Base-by-base conservation (phyloP, 1,140 invertebrate genomes). In the Bicyclus anynana region DNA sequence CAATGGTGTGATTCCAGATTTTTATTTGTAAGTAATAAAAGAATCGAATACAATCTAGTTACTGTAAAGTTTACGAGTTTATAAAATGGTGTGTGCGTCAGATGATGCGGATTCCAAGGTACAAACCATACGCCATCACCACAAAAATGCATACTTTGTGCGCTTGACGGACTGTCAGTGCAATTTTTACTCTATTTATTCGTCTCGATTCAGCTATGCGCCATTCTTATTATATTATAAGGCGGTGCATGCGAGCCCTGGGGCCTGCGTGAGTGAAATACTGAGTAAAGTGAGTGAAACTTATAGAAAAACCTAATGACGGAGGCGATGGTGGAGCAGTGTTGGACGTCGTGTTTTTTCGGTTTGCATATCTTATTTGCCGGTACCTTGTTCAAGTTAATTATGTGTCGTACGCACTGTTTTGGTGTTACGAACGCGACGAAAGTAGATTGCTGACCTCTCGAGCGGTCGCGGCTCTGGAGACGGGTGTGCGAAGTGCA, bases 21-120 rank as follows among this genome's bases (percentile, higher is more conserved):
- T 87, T 88, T 87, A 87, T 87, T 87, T 87, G 87, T 89, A 89
- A 89, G 87, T 89, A 89, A 87, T 89, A 84, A 86, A 86, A 85
- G 87, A 89, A 80, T 84, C 70, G 72, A 76, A 80, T 81, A 82
- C 74, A 81, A 75, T 86, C 77, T 74, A 72, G 73, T 65, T 73
- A 73, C 81, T 73, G 72, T 76, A 80, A 77, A 59, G 67, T 68
- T 77, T 72, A 65, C 67, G 65, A 77, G 73, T 69, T 64, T 49
- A 75, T 77, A 67, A 76, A 74, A 83, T 62, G 57, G 65, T 74
- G 67, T 52, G 72, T 56, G 65, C 55, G 57, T 60, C 62, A 57
- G 52, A 72, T 52, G 60, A 78, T 80, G 62, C 59, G 59, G 62
- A 81, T 75, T 70, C 51, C 49, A 64, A 84, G 80, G 80, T 85